Percentiles rank a stretch among this genome's conserved stretches.
phyloP scores from a whole-genome alignment of 2,888 invertebrate genomes.

The Pemphredon lugubris region DNA sequence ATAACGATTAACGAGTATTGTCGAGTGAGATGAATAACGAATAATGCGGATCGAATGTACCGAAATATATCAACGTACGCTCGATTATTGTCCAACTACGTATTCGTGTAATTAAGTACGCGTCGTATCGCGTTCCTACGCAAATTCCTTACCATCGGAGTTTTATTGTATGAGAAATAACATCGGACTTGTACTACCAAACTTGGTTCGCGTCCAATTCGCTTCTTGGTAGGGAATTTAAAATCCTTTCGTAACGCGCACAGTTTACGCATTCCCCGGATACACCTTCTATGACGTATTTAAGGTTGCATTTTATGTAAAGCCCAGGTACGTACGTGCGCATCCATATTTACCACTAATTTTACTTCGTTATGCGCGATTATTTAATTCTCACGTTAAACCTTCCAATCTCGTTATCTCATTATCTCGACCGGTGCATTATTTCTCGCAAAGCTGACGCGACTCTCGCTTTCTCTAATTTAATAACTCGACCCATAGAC shows the following conservation, averaged over 20 bases:
- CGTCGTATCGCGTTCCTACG: no score
- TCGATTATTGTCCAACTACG: no score
- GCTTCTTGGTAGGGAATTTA: slow-evolving; percentile 42
- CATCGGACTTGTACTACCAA: slow-evolving; percentile 17
- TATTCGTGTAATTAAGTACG: no score
- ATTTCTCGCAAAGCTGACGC: no score
- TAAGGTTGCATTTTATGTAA: background rate
- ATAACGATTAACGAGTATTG: no score
- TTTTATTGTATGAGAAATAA: slow-evolving; percentile 37
- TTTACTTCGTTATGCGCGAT: background rate
- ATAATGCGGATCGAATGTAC: no score
- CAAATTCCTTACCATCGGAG: no score
- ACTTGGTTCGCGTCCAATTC: slow-evolving; percentile 47
- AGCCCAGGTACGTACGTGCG: background rate
- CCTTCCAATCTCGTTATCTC: background rate
- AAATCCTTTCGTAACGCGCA: slow-evolving; percentile 10
- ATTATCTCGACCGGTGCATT: background rate
- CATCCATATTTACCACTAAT: background rate
- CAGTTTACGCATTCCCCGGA: background rate
- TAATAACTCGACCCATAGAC: background rate
- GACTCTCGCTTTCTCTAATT: no score
- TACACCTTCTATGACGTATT: background rate
- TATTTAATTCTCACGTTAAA: background rate
- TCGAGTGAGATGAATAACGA: no score
- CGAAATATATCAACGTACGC: no score